phyloP scores from a whole-genome alignment of 1,140 invertebrate genomes.

The Pseudomyrmex flavicornis region DNA sequence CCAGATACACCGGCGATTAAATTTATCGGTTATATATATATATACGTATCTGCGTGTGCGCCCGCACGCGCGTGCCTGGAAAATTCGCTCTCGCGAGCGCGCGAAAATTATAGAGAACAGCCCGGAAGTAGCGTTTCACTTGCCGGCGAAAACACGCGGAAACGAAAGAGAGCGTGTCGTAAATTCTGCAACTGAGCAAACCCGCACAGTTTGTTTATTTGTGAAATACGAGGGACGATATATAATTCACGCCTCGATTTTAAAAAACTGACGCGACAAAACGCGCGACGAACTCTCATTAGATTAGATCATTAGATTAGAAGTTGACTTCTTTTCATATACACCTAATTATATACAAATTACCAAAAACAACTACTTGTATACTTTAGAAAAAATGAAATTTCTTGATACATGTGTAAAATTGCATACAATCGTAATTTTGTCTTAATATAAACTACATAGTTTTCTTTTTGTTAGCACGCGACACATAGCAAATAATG shows the following conservation, averaged over 20 bases:
- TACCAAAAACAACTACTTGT: no score
- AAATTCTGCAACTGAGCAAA: background rate
- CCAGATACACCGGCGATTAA: slow-evolving; percentile 28
- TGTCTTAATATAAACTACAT: no score
- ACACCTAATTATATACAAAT: no score
- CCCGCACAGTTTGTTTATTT: background rate
- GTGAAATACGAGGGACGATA: background rate
- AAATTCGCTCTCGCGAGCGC: background rate
- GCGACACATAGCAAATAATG: background rate
- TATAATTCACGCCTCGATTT: background rate
- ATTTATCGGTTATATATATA: slow-evolving; percentile 6
- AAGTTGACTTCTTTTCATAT: no score
- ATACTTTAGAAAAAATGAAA: no score
- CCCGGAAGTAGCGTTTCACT: background rate
- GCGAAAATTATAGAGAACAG: slow-evolving; percentile 21
- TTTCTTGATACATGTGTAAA: no score
- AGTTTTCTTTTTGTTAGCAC: background rate
- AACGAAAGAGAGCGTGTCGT: slow-evolving; percentile 5
- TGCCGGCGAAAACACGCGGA: background rate
- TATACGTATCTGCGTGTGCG: background rate
- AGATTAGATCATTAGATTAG: no score
- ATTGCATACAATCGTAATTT: background rate
- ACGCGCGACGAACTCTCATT: background rate
- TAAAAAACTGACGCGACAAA: background rate
- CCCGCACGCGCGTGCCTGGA: background rate